Conservation (phyloP, 2,113 vertebrate genomes). For the Brienomyrus longianalis region DNA sequence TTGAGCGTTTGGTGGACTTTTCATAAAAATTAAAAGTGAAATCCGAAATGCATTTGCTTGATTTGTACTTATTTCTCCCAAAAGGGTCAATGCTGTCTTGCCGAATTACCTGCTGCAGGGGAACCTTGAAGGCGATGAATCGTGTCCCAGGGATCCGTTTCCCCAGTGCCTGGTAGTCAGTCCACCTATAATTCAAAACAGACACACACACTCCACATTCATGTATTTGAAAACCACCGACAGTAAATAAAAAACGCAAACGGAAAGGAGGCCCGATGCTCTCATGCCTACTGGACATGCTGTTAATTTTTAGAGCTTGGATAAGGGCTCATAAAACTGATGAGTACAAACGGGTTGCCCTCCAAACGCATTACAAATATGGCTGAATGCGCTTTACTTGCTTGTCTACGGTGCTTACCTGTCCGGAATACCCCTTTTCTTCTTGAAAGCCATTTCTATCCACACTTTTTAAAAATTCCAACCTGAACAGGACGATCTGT, state of each 20-base stretch:
- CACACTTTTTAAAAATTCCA: background rate
- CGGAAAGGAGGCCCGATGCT: background rate
- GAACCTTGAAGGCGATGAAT: slow-evolving; percentile 87
- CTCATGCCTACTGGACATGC: background rate
- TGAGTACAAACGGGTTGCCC: background rate
- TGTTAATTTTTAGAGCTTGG: background rate
- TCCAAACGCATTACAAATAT: background rate
- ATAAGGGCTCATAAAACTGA: background rate
- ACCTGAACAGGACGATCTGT: background rate
- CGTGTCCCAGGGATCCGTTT: slow-evolving; percentile 72
- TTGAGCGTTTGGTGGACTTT: background rate
- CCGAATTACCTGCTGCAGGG: slow-evolving; percentile 67
- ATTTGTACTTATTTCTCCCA: background rate
- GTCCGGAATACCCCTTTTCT: slow-evolving; percentile 43
- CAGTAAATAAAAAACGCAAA: background rate
- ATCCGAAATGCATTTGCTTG: background rate
- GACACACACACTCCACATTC: background rate
- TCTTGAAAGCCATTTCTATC: slow-evolving; percentile 27
- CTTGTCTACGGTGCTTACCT: slow-evolving; percentile 30
- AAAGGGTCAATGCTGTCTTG: background rate
- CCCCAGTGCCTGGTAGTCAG: slow-evolving; percentile 69
- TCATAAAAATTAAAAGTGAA: background rate
- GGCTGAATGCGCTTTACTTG: background rate
- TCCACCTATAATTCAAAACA: slow-evolving; percentile 61
- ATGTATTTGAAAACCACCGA: background rate